Base-by-base conservation (phyloP, 2,888 invertebrate genomes). In the Criorhina ranunculi region DNA sequence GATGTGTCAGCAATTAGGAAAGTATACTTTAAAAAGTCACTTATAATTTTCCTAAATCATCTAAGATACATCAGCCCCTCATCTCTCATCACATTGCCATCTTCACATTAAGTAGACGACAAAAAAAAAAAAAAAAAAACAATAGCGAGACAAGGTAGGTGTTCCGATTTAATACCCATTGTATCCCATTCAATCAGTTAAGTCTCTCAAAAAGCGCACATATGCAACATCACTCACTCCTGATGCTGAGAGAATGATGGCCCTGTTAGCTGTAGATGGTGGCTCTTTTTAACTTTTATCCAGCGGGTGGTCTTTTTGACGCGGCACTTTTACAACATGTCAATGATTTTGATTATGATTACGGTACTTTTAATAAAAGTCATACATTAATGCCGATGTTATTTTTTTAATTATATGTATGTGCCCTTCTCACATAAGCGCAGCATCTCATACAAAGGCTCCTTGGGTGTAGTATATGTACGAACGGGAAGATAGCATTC, bases 331-430 rank as follows among this genome's bases (percentile, higher is more conserved):
- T 42, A 53, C 67, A 51, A 55, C 69, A 77, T 70, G 69, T 77
- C 77, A 77, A 77, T 77, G 77, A 69, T 69, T 69, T 35, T 69
- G 64, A 75, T 64, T 73, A 44, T 53, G 60, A 70, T 73, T 55
- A 75, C 37, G 64, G 75, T 75, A 69, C 69, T 69, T 77, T 76
- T 62, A 77, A 77, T 69, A 69, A 77, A 77, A 46, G 69, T 70
- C 77, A 55, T 60, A 55, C 44, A 77, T 69, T 69, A 69, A 62
- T 55, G 31, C 51, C 29, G 55, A 62, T 69, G 77, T 53, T 77
- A 62, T 77, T 69, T 77, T 69, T 77, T 77, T 77, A 77, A 77
- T 69, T 69, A 77, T 37, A 31, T 42, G 17, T 24, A 24, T 24
- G 24, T 24, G 24, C 24, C 24, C 5, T 12, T 53, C 59, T 33